phyloP scores from a whole-genome alignment of 2,113 vertebrate genomes.

The Sphaerodactylus townsendi region DNA sequence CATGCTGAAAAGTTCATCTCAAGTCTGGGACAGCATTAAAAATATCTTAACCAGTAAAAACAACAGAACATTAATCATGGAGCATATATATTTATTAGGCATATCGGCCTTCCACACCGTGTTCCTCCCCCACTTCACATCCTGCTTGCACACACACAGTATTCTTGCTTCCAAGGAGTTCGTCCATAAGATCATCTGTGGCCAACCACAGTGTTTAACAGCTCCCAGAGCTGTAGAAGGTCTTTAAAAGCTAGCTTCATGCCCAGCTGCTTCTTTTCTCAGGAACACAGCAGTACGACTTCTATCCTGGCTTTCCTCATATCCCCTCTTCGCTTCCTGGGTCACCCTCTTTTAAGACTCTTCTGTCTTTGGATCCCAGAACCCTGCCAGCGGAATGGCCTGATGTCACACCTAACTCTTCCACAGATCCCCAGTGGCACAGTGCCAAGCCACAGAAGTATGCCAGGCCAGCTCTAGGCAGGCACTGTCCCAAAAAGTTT shows the following conservation, averaged over 20 bases:
- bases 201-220: constrained; percentile 4
- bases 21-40: background rate
- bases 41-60: background rate
- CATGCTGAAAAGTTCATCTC: constrained; percentile 17
- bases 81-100: constrained; percentile 29
- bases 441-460: constrained; percentile 23
- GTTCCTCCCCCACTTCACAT: constrained; percentile 28
- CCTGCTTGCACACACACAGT: background rate
- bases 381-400: constrained; percentile 58
- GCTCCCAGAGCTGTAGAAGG: background rate
- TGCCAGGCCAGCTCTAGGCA: constrained; percentile 12
- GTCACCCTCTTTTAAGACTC: constrained; percentile 44
- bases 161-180: constrained; percentile 4
- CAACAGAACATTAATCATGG: constrained; percentile 24
- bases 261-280: constrained; percentile 59
- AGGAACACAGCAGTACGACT: constrained; percentile 9
- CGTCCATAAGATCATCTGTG: background rate
- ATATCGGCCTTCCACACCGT: background rate
- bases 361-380: constrained; percentile 52
- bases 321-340: background rate
- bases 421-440: constrained; percentile 52
- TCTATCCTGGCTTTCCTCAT: background rate
- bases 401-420: constrained; percentile 35
- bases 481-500: constrained; percentile 10
- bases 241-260: background rate